Evolutionary conservation across 2,888 invertebrate species (phyloP).

Genomic region (Xylocampa areola): DNA sequence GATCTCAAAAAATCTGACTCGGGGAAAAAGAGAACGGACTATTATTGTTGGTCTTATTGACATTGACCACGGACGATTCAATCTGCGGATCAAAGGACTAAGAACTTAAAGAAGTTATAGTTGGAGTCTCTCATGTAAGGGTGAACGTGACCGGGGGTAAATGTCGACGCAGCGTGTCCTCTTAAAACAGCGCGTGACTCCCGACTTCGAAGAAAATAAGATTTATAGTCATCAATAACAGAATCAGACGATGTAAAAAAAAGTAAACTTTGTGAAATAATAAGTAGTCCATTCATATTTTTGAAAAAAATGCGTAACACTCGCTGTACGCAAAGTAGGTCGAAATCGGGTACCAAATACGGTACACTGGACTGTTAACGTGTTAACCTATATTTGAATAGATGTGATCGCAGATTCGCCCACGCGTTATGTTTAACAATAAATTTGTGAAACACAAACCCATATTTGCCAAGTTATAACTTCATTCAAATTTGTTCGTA

Average conservation of each 20-base stretch:
- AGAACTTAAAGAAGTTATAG: slow-evolving; percentile 13
- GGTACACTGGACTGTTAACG: too few species aligned
- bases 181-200: slow-evolving; percentile 32
- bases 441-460: too few species aligned
- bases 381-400: too few species aligned
- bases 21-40: not conserved
- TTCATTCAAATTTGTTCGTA: too few species aligned
- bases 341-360: too few species aligned
- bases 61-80: slow-evolving; percentile 3
- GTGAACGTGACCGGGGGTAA: slow-evolving; percentile 34
- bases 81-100: slow-evolving; percentile 17
- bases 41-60: not conserved
- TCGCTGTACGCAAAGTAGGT: too few species aligned
- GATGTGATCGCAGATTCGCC: too few species aligned
- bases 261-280: too few species aligned
- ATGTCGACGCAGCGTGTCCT: slow-evolving; percentile 29
- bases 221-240: too few species aligned
- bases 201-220: slow-evolving; percentile 14
- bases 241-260: too few species aligned
- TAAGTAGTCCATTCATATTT: slow-evolving; percentile 13
- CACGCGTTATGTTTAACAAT: too few species aligned
- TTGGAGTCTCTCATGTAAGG: slow-evolving; percentile 2
- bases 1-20: not conserved
- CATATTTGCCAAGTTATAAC: too few species aligned
- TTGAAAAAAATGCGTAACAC: slow-evolving; percentile 18